Conservation (phyloP, 1,140 invertebrate species). For the Magallana ariakensis region DNA sequence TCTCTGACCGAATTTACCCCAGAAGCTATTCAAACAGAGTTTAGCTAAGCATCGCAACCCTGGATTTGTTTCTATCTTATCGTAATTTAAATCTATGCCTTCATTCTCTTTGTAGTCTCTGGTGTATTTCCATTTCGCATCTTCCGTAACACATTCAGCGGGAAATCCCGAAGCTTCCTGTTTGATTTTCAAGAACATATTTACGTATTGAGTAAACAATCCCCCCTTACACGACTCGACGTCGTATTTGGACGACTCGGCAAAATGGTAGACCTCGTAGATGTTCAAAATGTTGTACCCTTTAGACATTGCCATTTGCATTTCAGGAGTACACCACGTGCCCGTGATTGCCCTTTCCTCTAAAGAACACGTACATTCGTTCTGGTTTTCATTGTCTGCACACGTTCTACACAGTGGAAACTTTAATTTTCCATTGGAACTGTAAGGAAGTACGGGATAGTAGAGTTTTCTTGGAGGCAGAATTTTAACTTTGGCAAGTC, state of each 20-base stretch:
- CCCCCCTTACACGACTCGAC: constrained; percentile 10
- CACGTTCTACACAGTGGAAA: constrained; percentile 48
- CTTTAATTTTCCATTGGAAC: constrained; percentile 52
- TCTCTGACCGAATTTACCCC: constrained; percentile 60
- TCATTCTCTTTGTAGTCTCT: constrained; percentile 27
- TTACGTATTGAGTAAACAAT: constrained; percentile 52
- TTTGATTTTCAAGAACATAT: constrained; percentile 47
- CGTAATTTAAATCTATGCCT: constrained; percentile 46
- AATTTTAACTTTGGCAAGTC: constrained; percentile 45
- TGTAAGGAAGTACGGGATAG: constrained; percentile 49
- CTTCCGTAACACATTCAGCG: constrained; percentile 8
- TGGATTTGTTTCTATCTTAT: constrained; percentile 75
- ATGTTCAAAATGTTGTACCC: constrained; percentile 77
- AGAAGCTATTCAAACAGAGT: constrained; percentile 63
- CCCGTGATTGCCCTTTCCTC: constrained; percentile 39
- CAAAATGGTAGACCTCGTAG: constrained; percentile 76
- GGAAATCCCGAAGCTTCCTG: constrained; percentile 48
- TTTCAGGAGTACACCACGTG: constrained; percentile 55
- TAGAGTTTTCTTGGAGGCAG: constrained; percentile 29
- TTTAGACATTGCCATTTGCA: constrained; percentile 68
- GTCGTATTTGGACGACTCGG: constrained; percentile 67
- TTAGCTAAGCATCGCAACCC: constrained; percentile 68
- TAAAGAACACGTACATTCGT: constrained; percentile 13
- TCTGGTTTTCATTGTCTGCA: constrained; percentile 37
- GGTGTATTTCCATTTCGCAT: constrained; percentile 10